These are phyloP conservation scores for Tupaia chinensis DNA, from an alignment of 2,113 vertebrate species.

Conservation along the genomic window DNA sequence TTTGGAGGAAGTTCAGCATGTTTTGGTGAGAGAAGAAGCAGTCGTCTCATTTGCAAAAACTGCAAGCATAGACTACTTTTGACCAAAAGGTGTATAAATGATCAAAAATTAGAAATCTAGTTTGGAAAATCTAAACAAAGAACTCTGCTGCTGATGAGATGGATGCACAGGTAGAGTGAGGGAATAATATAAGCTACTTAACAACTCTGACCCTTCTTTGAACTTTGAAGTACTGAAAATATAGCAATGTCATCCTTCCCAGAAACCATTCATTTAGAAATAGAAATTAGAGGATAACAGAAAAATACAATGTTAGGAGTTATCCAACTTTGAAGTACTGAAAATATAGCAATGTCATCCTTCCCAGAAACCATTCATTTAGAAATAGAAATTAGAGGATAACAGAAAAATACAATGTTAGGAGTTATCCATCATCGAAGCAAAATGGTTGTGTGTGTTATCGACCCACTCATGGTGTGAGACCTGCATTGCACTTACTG, in stretches of 20 bases:
- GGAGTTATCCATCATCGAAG: background rate
- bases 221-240: background rate
- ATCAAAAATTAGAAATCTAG: background rate
- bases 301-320: background rate
- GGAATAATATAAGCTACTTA: background rate
- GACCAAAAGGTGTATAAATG: background rate
- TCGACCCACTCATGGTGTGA: background rate
- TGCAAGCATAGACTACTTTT: background rate
- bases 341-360: background rate
- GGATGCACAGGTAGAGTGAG: background rate
- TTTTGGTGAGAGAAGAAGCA: background rate
- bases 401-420: background rate
- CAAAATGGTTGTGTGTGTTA: constrained; percentile 6
- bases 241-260: background rate
- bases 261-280: constrained; percentile 26
- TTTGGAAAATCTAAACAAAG: constrained; percentile 31
- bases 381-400: background rate
- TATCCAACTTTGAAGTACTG: background rate
- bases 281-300: background rate
- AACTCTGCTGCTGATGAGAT: constrained; percentile 4
- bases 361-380: constrained; percentile 31
- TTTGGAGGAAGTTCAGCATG: background rate
- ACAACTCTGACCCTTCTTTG: background rate
- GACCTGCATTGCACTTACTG: background rate
- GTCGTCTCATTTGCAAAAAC: background rate